Evolutionary conservation across 2,888 invertebrate genomes (phyloP).

Genomic region (Apodemia mormo): DNA sequence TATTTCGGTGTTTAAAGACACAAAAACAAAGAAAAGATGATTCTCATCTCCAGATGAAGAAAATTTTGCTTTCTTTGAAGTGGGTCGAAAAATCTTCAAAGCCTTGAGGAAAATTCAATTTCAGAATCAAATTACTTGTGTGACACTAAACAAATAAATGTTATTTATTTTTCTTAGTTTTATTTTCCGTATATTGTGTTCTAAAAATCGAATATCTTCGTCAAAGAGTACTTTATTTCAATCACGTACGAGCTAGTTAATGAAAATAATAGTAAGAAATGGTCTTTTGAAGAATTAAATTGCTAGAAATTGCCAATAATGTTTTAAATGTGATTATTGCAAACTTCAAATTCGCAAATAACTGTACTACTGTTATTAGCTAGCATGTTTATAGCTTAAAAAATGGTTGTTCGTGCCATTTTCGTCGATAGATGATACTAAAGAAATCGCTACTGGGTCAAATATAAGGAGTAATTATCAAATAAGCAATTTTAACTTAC

Average conservation of each 20-base stretch:
- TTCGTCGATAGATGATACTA: no score
- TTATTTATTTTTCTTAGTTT: conserved; percentile 17
- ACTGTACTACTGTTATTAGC: no score
- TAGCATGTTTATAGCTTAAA: no score
- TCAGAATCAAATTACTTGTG: conserved; percentile 14
- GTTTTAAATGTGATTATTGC: no score
- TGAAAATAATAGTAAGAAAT: conserved; percentile 46
- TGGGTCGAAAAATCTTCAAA: conserved; percentile 13
- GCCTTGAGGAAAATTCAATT: conserved; percentile 15
- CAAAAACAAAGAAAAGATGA: conserved; percentile 4
- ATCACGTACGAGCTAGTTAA: conserved; percentile 66
- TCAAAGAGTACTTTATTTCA: conserved; percentile 64
- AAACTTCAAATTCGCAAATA: no score
- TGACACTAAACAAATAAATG: conserved; percentile 18
- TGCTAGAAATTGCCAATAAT: conserved; percentile 46
- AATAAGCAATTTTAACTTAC: no score
- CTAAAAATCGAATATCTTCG: conserved; percentile 42
- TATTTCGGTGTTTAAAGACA: not conserved
- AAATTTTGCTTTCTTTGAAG: conserved; percentile 8
- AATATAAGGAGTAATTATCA: no score
- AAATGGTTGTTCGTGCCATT: no score
- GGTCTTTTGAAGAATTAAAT: conserved; percentile 48
- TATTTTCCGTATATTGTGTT: not conserved
- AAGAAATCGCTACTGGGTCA: no score
- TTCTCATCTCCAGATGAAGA: not conserved